Evolutionary conservation across 2,797 vertebrate genomes (phyloP).

Genomic region (Syngnathus acus): DNA sequence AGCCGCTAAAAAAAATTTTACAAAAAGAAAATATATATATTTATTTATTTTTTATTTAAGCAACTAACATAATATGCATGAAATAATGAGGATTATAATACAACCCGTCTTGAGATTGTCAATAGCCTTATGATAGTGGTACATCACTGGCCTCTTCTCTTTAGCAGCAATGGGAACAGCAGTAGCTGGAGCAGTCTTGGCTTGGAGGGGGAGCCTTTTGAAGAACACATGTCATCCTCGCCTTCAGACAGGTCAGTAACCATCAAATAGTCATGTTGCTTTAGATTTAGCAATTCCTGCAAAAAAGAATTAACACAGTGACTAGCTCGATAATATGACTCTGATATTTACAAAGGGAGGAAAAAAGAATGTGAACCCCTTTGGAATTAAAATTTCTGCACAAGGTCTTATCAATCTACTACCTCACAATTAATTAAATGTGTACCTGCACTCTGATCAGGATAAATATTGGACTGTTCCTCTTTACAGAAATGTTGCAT

Average conservation of each 20-base stretch:
- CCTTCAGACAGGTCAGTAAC: constrained; percentile 96
- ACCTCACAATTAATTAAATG: no score
- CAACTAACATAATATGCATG: neutral
- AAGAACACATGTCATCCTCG: constrained; percentile 96
- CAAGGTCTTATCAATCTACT: no score
- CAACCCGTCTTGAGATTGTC: neutral
- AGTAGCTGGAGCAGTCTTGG: constrained; percentile 99
- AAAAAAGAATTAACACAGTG: neutral
- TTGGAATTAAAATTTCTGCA: no score
- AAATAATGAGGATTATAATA: neutral
- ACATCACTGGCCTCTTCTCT: constrained; percentile 51
- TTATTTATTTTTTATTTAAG: neutral
- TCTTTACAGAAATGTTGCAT: no score
- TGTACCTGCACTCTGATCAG: no score
- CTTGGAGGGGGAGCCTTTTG: constrained; percentile 96
- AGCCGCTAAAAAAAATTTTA: no score
- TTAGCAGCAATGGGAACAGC: constrained; percentile 99
- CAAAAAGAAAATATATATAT: neutral
- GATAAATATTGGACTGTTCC: no score
- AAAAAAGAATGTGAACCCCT: no score
- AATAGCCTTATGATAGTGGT: constrained; percentile 6
- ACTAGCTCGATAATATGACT: neutral
- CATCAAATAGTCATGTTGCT: constrained; percentile 41
- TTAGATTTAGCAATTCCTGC: constrained; percentile 13
- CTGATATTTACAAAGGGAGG: no score